phyloP scores from a whole-genome alignment of 2,113 vertebrate species.

The Epinephelus moara region DNA sequence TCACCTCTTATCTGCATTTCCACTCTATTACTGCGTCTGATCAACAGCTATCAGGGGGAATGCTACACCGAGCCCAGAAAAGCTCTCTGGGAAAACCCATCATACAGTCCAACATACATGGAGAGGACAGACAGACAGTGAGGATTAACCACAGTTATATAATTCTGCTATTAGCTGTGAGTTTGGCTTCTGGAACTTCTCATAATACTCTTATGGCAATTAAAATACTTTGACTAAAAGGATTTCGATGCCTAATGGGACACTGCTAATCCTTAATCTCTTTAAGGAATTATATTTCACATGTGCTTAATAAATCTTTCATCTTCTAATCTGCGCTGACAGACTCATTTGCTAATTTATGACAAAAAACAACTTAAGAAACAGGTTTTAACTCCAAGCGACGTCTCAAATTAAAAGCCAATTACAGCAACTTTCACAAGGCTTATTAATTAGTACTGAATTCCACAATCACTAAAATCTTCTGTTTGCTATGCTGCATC shows the following conservation, averaged over 20 bases:
- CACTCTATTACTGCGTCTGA: background rate
- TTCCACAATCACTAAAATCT: background rate
- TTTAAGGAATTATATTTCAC: slow-evolving; percentile 29
- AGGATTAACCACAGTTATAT: slow-evolving; percentile 48
- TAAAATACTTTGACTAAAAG: slow-evolving; percentile 29
- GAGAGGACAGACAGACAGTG: slow-evolving; percentile 15
- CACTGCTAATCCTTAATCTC: slow-evolving; percentile 37
- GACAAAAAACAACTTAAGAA: background rate
- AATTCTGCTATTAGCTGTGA: slow-evolving; percentile 7
- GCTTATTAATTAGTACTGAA: background rate
- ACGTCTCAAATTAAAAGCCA: slow-evolving; percentile 4
- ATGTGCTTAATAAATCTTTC: background rate
- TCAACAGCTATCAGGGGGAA: slow-evolving; percentile 11
- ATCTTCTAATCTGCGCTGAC: slow-evolving; percentile 20
- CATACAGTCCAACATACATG: background rate
- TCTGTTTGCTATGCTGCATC: background rate
- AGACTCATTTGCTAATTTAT: background rate
- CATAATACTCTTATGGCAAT: slow-evolving; percentile 27
- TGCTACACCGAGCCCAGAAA: background rate
- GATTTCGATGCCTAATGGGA: slow-evolving; percentile 36
- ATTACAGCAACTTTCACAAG: background rate
- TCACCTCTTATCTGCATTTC: slow-evolving; percentile 4
- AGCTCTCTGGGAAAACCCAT: slow-evolving; percentile 25
- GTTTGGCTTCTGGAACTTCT: slow-evolving; percentile 3
- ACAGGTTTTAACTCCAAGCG: slow-evolving; percentile 3